These are phyloP conservation scores for Capitella teleta DNA, from an alignment of 1,140 invertebrate species.

Conservation along the genomic window DNA sequence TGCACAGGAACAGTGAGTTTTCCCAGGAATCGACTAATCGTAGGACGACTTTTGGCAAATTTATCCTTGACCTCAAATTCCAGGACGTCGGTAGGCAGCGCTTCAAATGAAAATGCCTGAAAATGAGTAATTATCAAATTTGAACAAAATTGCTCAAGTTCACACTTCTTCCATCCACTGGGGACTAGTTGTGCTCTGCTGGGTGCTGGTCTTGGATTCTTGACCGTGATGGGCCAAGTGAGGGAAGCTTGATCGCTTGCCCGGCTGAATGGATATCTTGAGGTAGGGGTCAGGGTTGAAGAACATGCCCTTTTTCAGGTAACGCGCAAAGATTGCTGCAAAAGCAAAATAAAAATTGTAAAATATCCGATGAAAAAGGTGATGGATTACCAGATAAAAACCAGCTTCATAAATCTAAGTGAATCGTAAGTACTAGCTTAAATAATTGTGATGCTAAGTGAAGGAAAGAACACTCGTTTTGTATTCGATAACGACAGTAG, in stretches of 20 bases:
- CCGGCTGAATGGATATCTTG: conserved; percentile 42
- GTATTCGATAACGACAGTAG: not conserved
- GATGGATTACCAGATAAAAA: not conserved
- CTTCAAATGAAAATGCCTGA: conserved; percentile 40
- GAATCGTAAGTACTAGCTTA: not conserved
- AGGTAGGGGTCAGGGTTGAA: conserved; percentile 48
- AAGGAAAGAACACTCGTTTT: not conserved
- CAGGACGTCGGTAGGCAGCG: conserved; percentile 39
- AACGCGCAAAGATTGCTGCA: conserved; percentile 40
- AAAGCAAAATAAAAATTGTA: conserved; percentile 11
- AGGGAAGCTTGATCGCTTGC: conserved; percentile 22
- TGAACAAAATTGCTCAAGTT: not conserved
- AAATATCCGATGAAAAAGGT: conserved; percentile 15
- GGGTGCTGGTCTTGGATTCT: conserved; percentile 35
- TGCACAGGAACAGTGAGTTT: conserved; percentile 39
- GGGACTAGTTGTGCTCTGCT: conserved; percentile 41
- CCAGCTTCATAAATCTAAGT: not conserved
- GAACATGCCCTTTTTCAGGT: conserved; percentile 30
- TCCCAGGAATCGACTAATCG: conserved; percentile 45
- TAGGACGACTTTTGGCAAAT: conserved; percentile 46
- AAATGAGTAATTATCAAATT: conserved; percentile 6
- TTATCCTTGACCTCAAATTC: conserved; percentile 48
- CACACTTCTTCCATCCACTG: conserved; percentile 38
- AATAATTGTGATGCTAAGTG: not conserved
- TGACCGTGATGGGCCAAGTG: conserved; percentile 40